Evolutionary conservation across 2,888 invertebrate species (phyloP).

Genomic region (Uropetala carovei): DNA sequence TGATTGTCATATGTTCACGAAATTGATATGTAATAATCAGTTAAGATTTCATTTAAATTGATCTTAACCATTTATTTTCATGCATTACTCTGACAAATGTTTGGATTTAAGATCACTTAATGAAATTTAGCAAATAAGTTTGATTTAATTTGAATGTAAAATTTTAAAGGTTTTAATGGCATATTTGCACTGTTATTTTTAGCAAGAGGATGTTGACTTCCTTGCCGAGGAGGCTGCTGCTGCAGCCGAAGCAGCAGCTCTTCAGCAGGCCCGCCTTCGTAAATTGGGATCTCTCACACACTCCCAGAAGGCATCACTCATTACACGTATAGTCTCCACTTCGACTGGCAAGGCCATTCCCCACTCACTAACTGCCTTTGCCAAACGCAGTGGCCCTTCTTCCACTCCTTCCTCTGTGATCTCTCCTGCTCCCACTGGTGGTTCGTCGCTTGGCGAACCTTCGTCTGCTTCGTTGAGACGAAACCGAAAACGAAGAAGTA

Average conservation of each 20-base stretch:
- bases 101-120: no score
- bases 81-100: no score
- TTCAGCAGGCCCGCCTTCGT: slow-evolving; percentile 50
- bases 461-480: slow-evolving; percentile 45
- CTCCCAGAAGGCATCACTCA: slow-evolving; percentile 46
- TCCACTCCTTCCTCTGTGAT: slow-evolving; percentile 35
- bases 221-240: slow-evolving; percentile 65
- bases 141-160: neutral
- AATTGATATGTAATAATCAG: no score
- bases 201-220: slow-evolving; percentile 56
- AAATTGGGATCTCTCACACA: slow-evolving; percentile 44
- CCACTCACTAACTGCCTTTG: neutral
- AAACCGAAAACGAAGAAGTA: slow-evolving; percentile 32
- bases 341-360: slow-evolving; percentile 44
- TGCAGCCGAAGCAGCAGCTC: slow-evolving; percentile 58
- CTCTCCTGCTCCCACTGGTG: slow-evolving; percentile 30
- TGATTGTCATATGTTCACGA: no score
- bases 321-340: slow-evolving; percentile 41
- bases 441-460: slow-evolving; percentile 26
- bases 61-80: no score
- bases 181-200: neutral
- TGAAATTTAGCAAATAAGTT: no score
- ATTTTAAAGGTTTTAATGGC: neutral
- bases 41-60: no score
- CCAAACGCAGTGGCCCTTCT: slow-evolving; percentile 27